Evolutionary conservation across 1,140 invertebrate species (phyloP), one percentile per base, ranked within the genome.

Genomic region (Rhagoletis zephyria): DNA sequence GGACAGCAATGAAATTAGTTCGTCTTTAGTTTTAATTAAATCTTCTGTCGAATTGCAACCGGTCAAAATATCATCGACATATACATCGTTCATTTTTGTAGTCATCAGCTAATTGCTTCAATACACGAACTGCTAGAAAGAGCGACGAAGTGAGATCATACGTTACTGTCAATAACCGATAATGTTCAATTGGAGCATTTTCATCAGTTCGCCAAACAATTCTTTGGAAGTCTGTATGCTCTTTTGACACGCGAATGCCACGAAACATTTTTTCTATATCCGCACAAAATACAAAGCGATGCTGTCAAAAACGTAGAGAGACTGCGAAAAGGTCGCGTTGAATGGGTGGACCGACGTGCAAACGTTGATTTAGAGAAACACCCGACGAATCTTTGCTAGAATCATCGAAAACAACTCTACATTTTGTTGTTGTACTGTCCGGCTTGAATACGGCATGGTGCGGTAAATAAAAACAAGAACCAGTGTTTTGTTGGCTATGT

Each of bases 231-330:
- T 67, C n/a, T 7, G 65, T n/a, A n/a, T 67, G 7, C 40, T 6
- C 5, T 6, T n/a, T 19, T 19, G 65, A n/a, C n/a, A 67, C n/a
- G 9, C 6, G 7, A 19, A 67, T 67, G 6, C 65, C 65, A n/a
- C 65, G 65, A 67, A 67, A 67, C 65, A 67, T 67, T 67, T 67
- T 67, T 67, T n/a, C 65, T 12, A 67, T 42, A n/a, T 67, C 65
- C 5, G 40, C 65, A n/a, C 9, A 67, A n/a, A 67, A 67, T 6
- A 67, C 65, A n/a, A 9, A 67, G 7, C 40, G 65, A 67, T 67
- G 65, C 65, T 67, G 65, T 7, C 65, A n/a, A 42, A 67, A 67
- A 67, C 65, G 65, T 9, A 67, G 5, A 67, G 7, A n/a, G 7
- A 67, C 65, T 67, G 9, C 65, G n/a, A 67, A 67, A 7, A 67